Conservation (phyloP, 2,888 invertebrate genomes). For the Ormyrus labotus region DNA sequence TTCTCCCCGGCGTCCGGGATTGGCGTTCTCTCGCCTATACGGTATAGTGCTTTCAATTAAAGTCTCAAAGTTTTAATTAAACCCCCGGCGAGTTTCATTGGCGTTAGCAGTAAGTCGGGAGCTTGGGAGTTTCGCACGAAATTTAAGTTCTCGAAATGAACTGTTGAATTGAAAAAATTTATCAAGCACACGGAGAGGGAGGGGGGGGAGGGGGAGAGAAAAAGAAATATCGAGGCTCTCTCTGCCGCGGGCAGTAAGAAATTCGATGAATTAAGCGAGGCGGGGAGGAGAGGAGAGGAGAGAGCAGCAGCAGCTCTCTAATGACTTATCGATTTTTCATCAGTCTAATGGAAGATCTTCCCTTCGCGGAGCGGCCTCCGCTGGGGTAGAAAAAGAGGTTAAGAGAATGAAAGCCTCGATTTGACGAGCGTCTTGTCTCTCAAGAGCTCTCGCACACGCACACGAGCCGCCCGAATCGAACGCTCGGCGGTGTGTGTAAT, state of each 20-base stretch:
- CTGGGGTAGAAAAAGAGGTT: constrained; percentile 49
- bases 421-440: constrained; percentile 40
- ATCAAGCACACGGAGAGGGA: constrained; percentile 1
- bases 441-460: constrained; percentile 14
- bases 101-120: constrained; percentile 41
- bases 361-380: constrained; percentile 11
- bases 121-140: constrained; percentile 37
- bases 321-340: constrained; percentile 58
- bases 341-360: constrained; percentile 55
- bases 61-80: constrained; percentile 65
- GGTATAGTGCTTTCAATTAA: constrained; percentile 63
- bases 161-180: constrained; percentile 49
- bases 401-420: constrained; percentile 51
- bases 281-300: no score
- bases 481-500: neutral
- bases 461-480: constrained; percentile 1
- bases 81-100: constrained; percentile 49
- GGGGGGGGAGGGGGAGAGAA: neutral
- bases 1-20: constrained; percentile 25
- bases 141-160: constrained; percentile 52
- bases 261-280: constrained; percentile 47
- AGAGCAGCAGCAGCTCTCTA: constrained; percentile 20
- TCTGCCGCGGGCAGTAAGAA: constrained; percentile 30
- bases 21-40: constrained; percentile 58
- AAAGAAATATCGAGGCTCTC: constrained; percentile 10